Evolutionary conservation across 2,888 invertebrate species (phyloP), one percentile per base, ranked within the genome.

Genomic region (Stenotaenia linearis): DNA sequence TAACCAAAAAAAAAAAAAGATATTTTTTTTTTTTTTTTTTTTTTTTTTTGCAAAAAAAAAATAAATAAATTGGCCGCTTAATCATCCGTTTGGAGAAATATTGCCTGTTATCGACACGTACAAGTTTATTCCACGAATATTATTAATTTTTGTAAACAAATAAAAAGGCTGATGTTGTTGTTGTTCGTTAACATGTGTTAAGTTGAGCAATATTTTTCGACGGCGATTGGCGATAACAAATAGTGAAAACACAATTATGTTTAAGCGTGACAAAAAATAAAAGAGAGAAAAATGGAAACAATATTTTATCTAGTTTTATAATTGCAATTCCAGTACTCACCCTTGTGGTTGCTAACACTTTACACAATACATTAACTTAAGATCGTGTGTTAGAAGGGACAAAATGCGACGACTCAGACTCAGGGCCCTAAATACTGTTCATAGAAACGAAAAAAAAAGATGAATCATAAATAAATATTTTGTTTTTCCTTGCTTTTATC

Each of bases 301-400:
- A 40, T 40, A 40, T 40, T 56, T 23, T 56, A 56, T 56, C 18
- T 21, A 56, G 56, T 56, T 56, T 37, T 56, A 56, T 56, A 56
- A 56, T 56, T 56, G n/a, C 56, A 56, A 56, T 56, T 56, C 56
- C 56, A 56, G 56, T 56, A 56, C 56, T 56, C 56, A 56, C 56
- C 56, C 56, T 56, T 56, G 56, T 56, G 56, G 56, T 56, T 56
- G 56, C 56, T 56, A 56, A 56, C 56, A 56, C 56, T 56, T 56
- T 56, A 56, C 56, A 56, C 56, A 56, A 56, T 56, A 56, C 56
- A 56, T 56, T 56, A 56, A 56, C 56, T 56, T 56, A 56, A 56
- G 18, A 56, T 56, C 56, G 56, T 56, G 56, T 56, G 56, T 56
- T 56, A 56, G 56, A 56, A 56, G 56, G 56, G 56, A 23, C 56